Evolutionary conservation across 2,888 invertebrate species (phyloP).

Genomic region (Cartodere bifasciata): DNA sequence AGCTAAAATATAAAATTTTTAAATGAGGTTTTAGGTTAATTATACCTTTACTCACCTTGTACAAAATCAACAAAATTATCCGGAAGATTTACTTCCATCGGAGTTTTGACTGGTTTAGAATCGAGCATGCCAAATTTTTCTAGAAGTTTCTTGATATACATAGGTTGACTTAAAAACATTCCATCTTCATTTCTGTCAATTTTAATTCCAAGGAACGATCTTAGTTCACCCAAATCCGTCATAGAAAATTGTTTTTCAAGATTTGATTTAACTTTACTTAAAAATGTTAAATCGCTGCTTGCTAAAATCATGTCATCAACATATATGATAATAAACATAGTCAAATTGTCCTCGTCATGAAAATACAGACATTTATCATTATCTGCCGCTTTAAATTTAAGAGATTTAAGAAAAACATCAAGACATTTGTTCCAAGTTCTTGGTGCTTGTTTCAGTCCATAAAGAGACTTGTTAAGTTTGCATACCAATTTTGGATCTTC

Average conservation of each 20-base stretch:
- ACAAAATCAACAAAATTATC: too few relatives aligned
- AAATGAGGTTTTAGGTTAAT: too few relatives aligned
- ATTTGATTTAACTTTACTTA: slow-evolving; percentile 14
- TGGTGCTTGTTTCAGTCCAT: slow-evolving; percentile 23
- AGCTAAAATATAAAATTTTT: too few relatives aligned
- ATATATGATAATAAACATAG: slow-evolving; percentile 18
- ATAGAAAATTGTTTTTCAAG: slow-evolving; percentile 19
- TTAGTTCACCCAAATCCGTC: slow-evolving; percentile 20
- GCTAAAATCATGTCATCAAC: slow-evolving; percentile 22
- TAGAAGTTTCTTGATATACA: slow-evolving; percentile 18
- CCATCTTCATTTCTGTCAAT: slow-evolving; percentile 14
- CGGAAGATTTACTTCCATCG: slow-evolving; percentile 3
- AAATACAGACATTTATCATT: slow-evolving; percentile 20
- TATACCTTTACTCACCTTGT: too few relatives aligned
- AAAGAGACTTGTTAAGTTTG: slow-evolving; percentile 20
- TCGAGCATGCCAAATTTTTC: slow-evolving; percentile 19
- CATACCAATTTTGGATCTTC: too few relatives aligned
- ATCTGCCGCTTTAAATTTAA: slow-evolving; percentile 15
- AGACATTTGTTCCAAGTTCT: slow-evolving; percentile 20
- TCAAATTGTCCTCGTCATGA: slow-evolving; percentile 5
- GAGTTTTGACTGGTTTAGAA: slow-evolving; percentile 13
- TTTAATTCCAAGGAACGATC: slow-evolving; percentile 20
- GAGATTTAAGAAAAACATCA: slow-evolving; percentile 13
- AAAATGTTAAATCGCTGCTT: slow-evolving; percentile 12
- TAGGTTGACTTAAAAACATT: slow-evolving; percentile 17